These are phyloP conservation scores for Semnornis frantzii DNA, from an alignment of 2,113 vertebrate species.

Conservation along the genomic window DNA sequence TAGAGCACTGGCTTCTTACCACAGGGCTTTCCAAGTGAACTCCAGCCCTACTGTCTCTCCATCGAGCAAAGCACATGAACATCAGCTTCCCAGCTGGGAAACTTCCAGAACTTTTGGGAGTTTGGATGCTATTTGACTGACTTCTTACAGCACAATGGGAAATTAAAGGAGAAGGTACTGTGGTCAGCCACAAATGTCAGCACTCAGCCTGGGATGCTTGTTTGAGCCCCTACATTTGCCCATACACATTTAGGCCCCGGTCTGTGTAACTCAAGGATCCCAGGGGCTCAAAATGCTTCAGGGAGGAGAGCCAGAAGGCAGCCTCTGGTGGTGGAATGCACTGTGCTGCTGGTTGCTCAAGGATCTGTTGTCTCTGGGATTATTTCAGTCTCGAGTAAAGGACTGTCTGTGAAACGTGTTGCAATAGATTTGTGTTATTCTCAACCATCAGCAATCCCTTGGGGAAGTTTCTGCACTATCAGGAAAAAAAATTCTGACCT, in stretches of 20 bases:
- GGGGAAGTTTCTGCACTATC: neutral
- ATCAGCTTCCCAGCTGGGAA: neutral
- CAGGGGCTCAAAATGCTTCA: neutral
- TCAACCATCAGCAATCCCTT: neutral
- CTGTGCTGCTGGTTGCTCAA: neutral
- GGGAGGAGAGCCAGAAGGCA: neutral
- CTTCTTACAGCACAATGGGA: neutral
- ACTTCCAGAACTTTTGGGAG: neutral
- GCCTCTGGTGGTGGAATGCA: neutral
- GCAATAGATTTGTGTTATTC: neutral
- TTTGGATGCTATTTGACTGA: neutral
- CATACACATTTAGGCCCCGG: neutral
- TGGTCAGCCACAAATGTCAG: neutral
- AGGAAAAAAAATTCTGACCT: neutral
- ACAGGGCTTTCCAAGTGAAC: accelerated
- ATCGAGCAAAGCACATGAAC: neutral
- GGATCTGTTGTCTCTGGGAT: neutral
- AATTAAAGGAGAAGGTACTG: neutral
- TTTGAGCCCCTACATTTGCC: neutral
- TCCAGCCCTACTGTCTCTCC: neutral
- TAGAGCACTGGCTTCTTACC: neutral
- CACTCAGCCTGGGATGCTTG: neutral
- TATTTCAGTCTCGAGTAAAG: neutral
- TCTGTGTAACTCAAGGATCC: neutral
- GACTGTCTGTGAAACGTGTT: neutral